Evolutionary conservation across 2,888 invertebrate species (phyloP).

Genomic region (Agapetus fuscipes): DNA sequence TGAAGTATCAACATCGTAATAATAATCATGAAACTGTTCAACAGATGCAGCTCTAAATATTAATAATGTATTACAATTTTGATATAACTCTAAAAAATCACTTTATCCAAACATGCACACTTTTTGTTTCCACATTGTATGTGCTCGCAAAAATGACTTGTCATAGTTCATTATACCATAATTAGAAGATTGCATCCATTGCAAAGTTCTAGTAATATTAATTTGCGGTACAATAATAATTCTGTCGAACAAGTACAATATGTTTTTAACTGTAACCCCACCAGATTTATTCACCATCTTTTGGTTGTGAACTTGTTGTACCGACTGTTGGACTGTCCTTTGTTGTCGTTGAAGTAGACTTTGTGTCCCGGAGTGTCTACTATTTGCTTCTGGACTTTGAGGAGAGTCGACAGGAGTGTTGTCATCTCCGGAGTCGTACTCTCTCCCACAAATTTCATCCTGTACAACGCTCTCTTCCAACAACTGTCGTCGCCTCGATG

Average conservation of each 20-base stretch:
- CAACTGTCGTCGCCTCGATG: neutral
- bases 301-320: too few species aligned
- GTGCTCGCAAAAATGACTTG: neutral
- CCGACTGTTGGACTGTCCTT: too few species aligned
- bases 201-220: too few species aligned
- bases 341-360: too few species aligned
- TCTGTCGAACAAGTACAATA: too few species aligned
- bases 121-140: neutral
- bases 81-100: neutral
- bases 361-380: too few species aligned
- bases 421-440: neutral
- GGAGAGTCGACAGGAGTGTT: too few species aligned
- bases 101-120: neutral
- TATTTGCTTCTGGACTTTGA: too few species aligned
- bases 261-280: too few species aligned
- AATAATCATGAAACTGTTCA: neutral
- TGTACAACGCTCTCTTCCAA: neutral
- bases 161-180: neutral
- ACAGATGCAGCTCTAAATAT: neutral
- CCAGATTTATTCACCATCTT: too few species aligned
- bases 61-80: neutral
- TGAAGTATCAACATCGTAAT: neutral
- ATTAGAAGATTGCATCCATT: too few species aligned
- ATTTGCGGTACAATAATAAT: too few species aligned
- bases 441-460: neutral